Conservation (phyloP, 2,888 invertebrate genomes). For the Cephus pygmeus region DNA sequence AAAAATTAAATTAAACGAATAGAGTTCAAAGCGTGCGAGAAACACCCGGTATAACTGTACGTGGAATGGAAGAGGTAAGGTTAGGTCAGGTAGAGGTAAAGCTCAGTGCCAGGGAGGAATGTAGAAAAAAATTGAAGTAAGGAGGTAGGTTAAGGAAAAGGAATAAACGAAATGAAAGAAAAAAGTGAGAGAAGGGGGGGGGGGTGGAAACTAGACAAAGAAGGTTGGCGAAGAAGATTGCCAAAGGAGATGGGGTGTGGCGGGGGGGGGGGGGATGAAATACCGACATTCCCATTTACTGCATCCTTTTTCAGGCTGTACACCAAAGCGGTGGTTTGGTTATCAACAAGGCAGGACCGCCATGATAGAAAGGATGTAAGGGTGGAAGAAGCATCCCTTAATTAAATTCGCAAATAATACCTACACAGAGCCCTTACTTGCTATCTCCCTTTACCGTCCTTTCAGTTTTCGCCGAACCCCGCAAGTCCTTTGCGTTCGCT, state of each 20-base stretch:
- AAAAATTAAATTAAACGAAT: not conserved
- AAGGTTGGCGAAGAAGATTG: constrained; percentile 11
- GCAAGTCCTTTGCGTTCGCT: not conserved
- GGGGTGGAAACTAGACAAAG: not conserved
- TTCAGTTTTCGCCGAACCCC: not conserved
- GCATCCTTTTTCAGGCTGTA: constrained; percentile 26
- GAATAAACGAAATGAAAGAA: constrained; percentile 7
- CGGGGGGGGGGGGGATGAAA: not conserved
- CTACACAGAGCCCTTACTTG: not conserved
- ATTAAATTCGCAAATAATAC: constrained; percentile 27
- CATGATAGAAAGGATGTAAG: not conserved
- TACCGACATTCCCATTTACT: constrained; percentile 24
- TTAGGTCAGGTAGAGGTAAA: not conserved
- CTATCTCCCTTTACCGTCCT: not conserved
- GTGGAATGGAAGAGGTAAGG: too few species aligned
- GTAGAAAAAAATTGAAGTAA: not conserved
- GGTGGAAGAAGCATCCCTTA: constrained; percentile 23
- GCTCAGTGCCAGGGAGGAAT: constrained; percentile 2
- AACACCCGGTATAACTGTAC: too few species aligned
- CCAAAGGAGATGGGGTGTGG: constrained; percentile 2
- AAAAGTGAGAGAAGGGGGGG: not conserved
- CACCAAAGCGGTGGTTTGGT: not conserved
- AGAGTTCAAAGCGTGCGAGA: not conserved
- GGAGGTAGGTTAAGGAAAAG: not conserved
- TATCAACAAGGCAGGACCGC: not conserved